phyloP scores from a whole-genome alignment of 2,113 vertebrate genomes.

The Prolemur simus region DNA sequence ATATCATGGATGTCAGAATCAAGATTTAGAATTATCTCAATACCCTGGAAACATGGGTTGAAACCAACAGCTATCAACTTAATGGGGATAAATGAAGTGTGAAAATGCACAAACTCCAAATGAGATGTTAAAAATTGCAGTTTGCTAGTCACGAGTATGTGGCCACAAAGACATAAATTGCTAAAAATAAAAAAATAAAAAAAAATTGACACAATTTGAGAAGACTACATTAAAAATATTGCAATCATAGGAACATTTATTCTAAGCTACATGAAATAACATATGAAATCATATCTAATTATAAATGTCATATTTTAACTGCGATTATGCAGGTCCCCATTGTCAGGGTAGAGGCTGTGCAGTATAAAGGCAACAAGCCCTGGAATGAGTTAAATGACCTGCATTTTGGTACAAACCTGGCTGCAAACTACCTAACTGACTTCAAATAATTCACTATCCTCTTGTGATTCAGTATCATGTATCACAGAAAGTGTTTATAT shows the following conservation, averaged over 20 bases:
- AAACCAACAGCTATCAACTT: not conserved
- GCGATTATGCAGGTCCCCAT: not conserved
- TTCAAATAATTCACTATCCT: not conserved
- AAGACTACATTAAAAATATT: not conserved
- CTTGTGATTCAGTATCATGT: not conserved
- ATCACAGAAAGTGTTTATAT: not conserved
- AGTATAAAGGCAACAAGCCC: not conserved
- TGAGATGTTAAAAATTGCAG: not conserved
- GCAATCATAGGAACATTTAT: not conserved
- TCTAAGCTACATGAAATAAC: not conserved
- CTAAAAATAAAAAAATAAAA: not conserved
- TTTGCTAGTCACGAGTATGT: not conserved
- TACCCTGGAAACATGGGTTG: not conserved
- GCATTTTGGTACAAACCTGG: not conserved
- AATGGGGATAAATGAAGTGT: conserved; percentile 1
- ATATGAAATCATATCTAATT: not conserved
- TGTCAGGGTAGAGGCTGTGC: not conserved
- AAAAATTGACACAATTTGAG: not conserved
- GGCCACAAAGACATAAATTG: not conserved
- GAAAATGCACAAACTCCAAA: not conserved
- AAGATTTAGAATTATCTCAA: conserved; percentile 25
- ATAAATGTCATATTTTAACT: not conserved
- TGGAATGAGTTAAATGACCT: not conserved
- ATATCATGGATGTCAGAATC: not conserved
- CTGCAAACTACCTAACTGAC: not conserved